Evolutionary conservation across 2,797 vertebrate species (phyloP), one percentile per base, ranked within the genome.

Genomic region (Acrocephalus scirpaceus): DNA sequence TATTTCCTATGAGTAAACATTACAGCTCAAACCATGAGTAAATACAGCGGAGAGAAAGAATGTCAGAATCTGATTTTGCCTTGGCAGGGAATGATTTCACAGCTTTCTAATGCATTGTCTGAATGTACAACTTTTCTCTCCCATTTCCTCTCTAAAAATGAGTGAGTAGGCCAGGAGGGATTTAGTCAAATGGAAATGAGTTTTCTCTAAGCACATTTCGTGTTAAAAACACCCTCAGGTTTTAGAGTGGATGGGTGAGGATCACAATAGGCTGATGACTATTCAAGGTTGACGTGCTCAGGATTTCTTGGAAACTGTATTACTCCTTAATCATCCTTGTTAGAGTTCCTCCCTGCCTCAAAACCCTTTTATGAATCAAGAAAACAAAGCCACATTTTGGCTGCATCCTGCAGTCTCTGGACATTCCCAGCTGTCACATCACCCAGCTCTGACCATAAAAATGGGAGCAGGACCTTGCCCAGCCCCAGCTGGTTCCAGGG

Each of bases 61-160:
- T 9, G 20, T 82, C 75, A 40, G 69, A 80, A 66, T 65, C 47
- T 66, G 83, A 66, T 58, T 88, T 81, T 91, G 56, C 58, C 73
- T 95, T 93, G 94, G 70, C 80, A 88, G 58, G 40, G 60, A 95
- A 93, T 34, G 67, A 81, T 70, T 95, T 96, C 80, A 77, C 47
- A 79, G 75, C 81, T 93, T 85, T 93, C 88, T 91, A 16, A 18
- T 79, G 40, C 29, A 85, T 86, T 93, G 78, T 92, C 61, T 94
- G 45, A 91, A 93, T 61, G 86, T n/a, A 58, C 38, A 57, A 34
- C 73, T 77, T 82, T 92, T 69, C 29, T 87, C 71, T 89, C n/a
- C 51, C 20, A 12, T 93, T 94, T 94, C 26, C 25, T 18, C 36
- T 71, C 75, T 71, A 18, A 50, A 82, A 89, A 88, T 11, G n/a